Conservation (phyloP, 2,888 invertebrate species). For the Pandemis cinnamomeana region DNA sequence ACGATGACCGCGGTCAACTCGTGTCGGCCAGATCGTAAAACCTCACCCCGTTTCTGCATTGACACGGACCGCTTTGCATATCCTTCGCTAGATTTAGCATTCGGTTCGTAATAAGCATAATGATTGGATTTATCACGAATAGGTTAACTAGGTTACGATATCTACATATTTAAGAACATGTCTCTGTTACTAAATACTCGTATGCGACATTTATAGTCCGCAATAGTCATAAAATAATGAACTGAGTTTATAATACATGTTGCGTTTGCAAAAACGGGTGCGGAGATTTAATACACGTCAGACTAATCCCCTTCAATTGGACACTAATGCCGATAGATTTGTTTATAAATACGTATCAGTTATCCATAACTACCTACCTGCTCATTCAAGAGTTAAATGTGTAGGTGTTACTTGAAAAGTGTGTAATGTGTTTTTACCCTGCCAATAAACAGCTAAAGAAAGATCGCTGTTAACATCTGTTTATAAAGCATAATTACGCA, state of each 20-base stretch:
- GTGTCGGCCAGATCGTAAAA: conserved; percentile 16
- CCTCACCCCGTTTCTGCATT: conserved; percentile 31
- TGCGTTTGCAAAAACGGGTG: conserved; percentile 43
- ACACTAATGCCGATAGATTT: conserved; percentile 54
- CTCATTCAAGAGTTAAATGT: conserved; percentile 1
- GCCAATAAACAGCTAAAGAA: neutral
- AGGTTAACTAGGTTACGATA: conserved; percentile 33
- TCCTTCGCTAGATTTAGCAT: conserved; percentile 15
- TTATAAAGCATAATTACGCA: neutral
- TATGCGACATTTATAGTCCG: conserved; percentile 28
- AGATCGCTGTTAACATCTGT: neutral
- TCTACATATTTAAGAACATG: conserved; percentile 22
- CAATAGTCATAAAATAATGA: conserved; percentile 20
- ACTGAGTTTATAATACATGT: conserved; percentile 20
- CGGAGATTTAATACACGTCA: conserved; percentile 58
- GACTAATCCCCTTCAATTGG: conserved; percentile 59
- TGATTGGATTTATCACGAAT: conserved; percentile 27
- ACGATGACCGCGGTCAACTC: conserved; percentile 14
- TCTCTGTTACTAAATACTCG: neutral
- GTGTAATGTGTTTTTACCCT: neutral
- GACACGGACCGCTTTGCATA: conserved; percentile 31
- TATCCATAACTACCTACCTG: conserved; percentile 18
- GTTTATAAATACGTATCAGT: conserved; percentile 43
- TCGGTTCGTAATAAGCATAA: conserved; percentile 30
- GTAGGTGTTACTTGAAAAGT: conserved; percentile 6